Base-by-base conservation (phyloP, 2,888 invertebrate species). In the Meandrusa payeni region DNA sequence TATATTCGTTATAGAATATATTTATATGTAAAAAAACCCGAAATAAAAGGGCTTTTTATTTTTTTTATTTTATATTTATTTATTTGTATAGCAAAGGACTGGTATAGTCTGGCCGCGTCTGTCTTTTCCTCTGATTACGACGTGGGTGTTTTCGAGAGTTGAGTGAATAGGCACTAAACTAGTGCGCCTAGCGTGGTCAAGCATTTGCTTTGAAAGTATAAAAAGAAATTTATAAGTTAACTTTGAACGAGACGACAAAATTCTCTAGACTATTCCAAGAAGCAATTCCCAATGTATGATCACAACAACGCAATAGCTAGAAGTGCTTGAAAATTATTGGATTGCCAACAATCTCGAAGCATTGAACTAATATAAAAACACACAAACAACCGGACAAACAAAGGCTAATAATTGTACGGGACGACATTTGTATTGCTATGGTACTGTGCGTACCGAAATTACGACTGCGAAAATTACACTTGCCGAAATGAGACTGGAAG, bases 291-390 rank as follows among this genome's bases (percentile, higher is more conserved):
- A 36, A 22, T 34, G n/a, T 29, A 40, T 20, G 23, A 29, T 29
- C 9, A 6, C 34, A 36, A 26, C 15, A 23, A 24, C 10, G 23
- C 9, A 29, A 29, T 26, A 41, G 9, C 29, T 5, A 34, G 13
- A n/a, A n/a, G 36, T 29, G 5, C 15, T 11, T n/a, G 20, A 42
- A 42, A 41, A 24, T 42, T 36, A 42, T 42, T 36, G 23, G 10
- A 29, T 11, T 33, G 26, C 40, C 7, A 7, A 23, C 33, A 5
- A 29, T 34, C 28, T 22, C n/a, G 11, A 28, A 10, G 28, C 10
- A 41, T 5, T 2, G 3, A 15, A 20, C 6, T 28, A 13, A 33
- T 33, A 41, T 33, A 26, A 24, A 22, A 40, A 38, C 23, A 7
- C 24, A 19, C 29, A 24, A 32, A 24, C 29, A 26, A 11, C 17